phyloP scores from a whole-genome alignment of 1,140 invertebrate species.

The Camponotus pennsylvanicus region DNA sequence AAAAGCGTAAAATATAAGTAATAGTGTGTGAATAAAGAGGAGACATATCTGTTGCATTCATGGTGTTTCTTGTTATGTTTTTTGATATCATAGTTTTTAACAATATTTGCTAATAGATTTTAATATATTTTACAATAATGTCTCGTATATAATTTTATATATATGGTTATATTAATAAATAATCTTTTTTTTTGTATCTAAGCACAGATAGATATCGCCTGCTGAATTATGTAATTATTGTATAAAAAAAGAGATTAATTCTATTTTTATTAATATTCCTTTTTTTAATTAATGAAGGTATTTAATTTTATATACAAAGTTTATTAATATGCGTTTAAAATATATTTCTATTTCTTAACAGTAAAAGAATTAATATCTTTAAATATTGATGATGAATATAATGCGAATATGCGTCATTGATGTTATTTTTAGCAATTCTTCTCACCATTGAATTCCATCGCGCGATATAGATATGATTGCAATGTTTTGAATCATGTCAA shows the following conservation, averaged over 20 bases:
- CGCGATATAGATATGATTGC: neutral
- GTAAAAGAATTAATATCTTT: slow-evolving; percentile 14
- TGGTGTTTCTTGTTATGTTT: neutral
- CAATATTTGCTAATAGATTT: neutral
- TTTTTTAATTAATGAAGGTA: neutral
- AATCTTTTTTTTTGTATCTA: neutral
- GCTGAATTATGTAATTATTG: too few relatives aligned
- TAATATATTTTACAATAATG: neutral
- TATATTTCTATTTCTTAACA: slow-evolving; percentile 12
- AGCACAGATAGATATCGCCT: too few relatives aligned
- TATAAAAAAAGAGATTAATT: too few relatives aligned
- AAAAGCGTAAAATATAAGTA: neutral
- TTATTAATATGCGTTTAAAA: neutral
- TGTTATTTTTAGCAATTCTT: slow-evolving; percentile 23
- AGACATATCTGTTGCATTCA: neutral
- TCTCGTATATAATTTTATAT: too few relatives aligned
- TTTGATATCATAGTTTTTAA: neutral
- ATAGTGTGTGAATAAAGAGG: neutral
- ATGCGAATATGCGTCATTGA: neutral
- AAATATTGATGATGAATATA: neutral
- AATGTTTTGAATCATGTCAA: slow-evolving; percentile 8
- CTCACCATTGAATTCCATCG: slow-evolving; percentile 4
- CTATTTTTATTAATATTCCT: neutral
- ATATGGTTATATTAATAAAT: too few relatives aligned
- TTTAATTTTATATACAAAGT: neutral